Percentiles rank a stretch among this genome's conserved stretches.
phyloP scores from a whole-genome alignment of 2,113 vertebrate genomes.

The Heterotilapia buettikoferi region DNA sequence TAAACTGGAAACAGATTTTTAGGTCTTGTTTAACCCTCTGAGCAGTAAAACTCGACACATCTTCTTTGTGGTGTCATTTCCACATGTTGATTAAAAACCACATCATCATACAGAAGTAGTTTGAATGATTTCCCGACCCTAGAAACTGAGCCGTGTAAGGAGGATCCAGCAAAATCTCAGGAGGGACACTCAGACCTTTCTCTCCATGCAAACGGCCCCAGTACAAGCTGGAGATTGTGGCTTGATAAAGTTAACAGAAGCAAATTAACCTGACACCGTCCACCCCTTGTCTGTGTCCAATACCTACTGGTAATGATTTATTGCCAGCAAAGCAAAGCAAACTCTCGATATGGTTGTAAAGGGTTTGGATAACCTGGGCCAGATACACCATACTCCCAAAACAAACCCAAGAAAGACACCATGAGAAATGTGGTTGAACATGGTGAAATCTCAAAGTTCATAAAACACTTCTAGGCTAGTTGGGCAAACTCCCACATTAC shows the following conservation, averaged over 20 bases:
- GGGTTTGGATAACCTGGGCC: neutral
- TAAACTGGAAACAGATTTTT: neutral
- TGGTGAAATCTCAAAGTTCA: neutral
- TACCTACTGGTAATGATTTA: neutral
- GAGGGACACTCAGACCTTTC: neutral
- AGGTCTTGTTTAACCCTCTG: neutral
- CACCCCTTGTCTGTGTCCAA: neutral
- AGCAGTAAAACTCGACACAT: neutral
- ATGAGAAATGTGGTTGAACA: neutral
- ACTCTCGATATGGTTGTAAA: neutral
- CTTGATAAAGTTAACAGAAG: neutral
- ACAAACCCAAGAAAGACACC: neutral
- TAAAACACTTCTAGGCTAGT: neutral
- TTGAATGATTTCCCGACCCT: neutral
- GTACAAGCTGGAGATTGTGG: neutral
- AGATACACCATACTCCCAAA: neutral
- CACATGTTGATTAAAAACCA: neutral
- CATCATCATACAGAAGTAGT: neutral
- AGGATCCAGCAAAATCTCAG: neutral
- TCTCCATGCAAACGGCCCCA: neutral
- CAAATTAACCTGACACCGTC: neutral
- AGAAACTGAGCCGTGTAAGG: neutral
- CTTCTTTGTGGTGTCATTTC: rapidly evolving
- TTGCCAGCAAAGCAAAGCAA: neutral
- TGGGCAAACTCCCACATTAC: neutral